phyloP scores from a whole-genome alignment of 2,888 invertebrate species.

The Hypsopygia costalis region DNA sequence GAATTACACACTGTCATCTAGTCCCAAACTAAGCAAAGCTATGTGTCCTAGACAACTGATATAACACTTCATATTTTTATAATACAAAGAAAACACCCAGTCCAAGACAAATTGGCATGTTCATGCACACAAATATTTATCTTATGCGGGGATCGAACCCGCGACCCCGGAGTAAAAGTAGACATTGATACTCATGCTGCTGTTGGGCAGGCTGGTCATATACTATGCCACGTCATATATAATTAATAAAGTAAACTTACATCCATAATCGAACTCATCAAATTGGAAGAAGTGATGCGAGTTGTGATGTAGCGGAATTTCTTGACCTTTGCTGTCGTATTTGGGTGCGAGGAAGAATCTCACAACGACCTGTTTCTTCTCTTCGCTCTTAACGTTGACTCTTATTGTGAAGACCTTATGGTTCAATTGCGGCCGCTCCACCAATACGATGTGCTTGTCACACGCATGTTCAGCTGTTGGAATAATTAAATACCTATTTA shows the following conservation, averaged over 20 bases:
- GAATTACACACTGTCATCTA: too few relatives aligned
- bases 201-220: too few relatives aligned
- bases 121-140: too few relatives aligned
- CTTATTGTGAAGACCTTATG: constrained; percentile 85
- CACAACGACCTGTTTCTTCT: constrained; percentile 71
- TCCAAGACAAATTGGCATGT: too few relatives aligned
- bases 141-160: too few relatives aligned
- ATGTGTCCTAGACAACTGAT: too few relatives aligned
- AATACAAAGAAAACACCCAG: too few relatives aligned
- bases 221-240: too few relatives aligned
- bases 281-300: constrained; percentile 80
- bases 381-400: constrained; percentile 81
- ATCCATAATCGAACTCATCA: constrained; percentile 76
- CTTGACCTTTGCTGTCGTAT: constrained; percentile 78
- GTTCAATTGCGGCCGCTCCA: constrained; percentile 84
- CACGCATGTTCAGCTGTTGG: constrained; percentile 37
- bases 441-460: constrained; percentile 73
- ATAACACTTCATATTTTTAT: too few relatives aligned
- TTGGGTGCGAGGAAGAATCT: constrained; percentile 86
- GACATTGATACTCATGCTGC: too few relatives aligned
- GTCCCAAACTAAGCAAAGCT: too few relatives aligned
- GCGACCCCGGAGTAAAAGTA: too few relatives aligned
- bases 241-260: constrained; percentile 46
- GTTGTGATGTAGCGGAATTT: constrained; percentile 76
- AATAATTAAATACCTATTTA: constrained; percentile 8